phyloP scores from a whole-genome alignment of 2,888 invertebrate species.

The Apodemia zela region DNA sequence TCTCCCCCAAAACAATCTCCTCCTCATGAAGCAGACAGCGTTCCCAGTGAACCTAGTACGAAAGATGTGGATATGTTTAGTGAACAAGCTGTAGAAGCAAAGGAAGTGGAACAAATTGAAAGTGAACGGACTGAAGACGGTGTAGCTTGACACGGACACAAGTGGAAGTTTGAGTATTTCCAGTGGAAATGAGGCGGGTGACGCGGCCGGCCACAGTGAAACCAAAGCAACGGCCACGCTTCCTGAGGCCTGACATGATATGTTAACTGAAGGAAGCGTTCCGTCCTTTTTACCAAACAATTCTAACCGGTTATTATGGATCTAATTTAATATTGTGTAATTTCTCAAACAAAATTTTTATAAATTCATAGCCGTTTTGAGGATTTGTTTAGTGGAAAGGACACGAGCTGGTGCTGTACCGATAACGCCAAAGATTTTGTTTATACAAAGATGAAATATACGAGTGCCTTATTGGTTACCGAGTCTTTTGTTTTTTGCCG shows the following conservation, averaged over 20 bases:
- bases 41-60: neutral
- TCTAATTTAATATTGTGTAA: neutral
- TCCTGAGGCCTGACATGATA: neutral
- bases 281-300: neutral
- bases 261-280: neutral
- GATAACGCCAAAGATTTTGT: conserved; percentile 72
- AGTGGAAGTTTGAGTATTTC: conserved; percentile 61
- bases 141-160: conserved; percentile 55
- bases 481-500: conserved; percentile 70
- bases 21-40: conserved; percentile 18
- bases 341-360: neutral
- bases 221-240: neutral
- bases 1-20: conserved; percentile 13
- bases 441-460: conserved; percentile 73
- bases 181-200: conserved; percentile 76
- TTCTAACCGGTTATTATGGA: neutral
- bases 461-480: conserved; percentile 79
- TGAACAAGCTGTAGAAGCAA: conserved; percentile 16
- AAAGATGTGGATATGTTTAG: conserved; percentile 21
- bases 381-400: conserved; percentile 8
- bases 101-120: conserved; percentile 26
- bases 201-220: conserved; percentile 37
- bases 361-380: neutral
- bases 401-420: conserved; percentile 7
- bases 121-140: conserved; percentile 42